These are phyloP conservation scores for Hylaeus volcanicus DNA, from an alignment of 1,140 invertebrate species.

Conservation along the genomic window DNA sequence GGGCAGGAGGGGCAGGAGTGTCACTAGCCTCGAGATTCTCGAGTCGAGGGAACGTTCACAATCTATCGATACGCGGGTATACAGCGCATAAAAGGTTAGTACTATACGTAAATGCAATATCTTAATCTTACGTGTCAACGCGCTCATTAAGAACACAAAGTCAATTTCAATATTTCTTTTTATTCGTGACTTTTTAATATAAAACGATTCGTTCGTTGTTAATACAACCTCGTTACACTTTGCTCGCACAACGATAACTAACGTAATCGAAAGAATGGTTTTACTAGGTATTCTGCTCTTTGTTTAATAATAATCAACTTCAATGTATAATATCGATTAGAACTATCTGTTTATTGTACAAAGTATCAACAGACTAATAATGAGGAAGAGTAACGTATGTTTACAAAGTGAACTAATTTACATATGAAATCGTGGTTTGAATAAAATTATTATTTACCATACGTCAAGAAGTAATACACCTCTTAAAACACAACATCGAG, in stretches of 20 bases:
- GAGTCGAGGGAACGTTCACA: constrained; percentile 12
- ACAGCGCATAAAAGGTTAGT: background rate
- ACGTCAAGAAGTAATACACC: background rate
- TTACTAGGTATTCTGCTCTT: background rate
- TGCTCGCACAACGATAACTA: background rate
- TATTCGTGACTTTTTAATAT: constrained; percentile 41
- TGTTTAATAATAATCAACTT: constrained; percentile 10
- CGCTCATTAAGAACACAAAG: background rate
- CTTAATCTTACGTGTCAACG: background rate
- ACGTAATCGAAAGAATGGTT: constrained; percentile 6
- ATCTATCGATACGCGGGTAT: constrained; percentile 37
- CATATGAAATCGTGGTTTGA: constrained; percentile 21
- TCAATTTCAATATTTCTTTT: constrained; percentile 24
- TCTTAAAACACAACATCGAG: too few species aligned
- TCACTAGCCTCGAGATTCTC: constrained; percentile 29
- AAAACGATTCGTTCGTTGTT: constrained; percentile 42
- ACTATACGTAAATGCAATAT: background rate
- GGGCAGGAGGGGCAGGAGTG: constrained; percentile 1
- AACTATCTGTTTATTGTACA: constrained; percentile 38
- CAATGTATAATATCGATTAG: constrained; percentile 1
- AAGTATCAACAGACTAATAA: constrained; percentile 13
- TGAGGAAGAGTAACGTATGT: constrained; percentile 1
- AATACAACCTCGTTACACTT: constrained; percentile 1
- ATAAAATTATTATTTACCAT: background rate
- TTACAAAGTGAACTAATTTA: constrained; percentile 13